Evolutionary conservation across 2,113 vertebrate genomes (phyloP), one percentile per base, ranked within the genome.

Genomic region (Pogonocichla stellata): DNA sequence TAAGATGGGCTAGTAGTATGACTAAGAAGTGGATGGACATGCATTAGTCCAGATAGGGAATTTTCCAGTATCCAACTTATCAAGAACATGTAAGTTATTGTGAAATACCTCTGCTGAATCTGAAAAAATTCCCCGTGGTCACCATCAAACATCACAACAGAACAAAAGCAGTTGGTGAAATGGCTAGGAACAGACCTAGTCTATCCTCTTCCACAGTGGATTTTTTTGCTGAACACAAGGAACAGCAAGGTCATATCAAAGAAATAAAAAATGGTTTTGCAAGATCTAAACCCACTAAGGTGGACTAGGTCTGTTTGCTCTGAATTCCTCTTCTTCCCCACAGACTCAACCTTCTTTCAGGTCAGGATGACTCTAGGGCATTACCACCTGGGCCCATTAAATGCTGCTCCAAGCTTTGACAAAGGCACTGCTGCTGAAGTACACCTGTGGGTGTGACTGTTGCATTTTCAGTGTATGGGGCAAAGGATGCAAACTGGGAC

Each of bases 361-460:
- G 47, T 58, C 25, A 92, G 66, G 34, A 40, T 36, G 42, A 77
- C 73, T 83, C 43, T 6, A 45, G 22, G 56, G 29, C 50, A 92
- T 81, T 92, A 82, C 33, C 58, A 80, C n/a, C 84, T 80, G 72
- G 93, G 62, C 47, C 65, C 72, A 86, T 80, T 92, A 80, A 93
- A 87, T 51, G 73, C 42, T 74, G 50, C 73, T 87, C 66, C 60
- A 38, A 57, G 57, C 23, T 31, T 86, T 81, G 69, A 40, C 64
- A 86, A 93, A 86, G 48, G 75, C 38, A 47, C 19, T 86, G 45
- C 48, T 90, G 29, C 73, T 71, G 47, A 80, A 58, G 43, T 17
- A 51, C 50, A 74, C n/a, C 53, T 77, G 51, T 1, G 2, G 45
- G 14, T 3, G 19, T 72, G 79, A 74, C 0, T 65, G 19, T 2